These are phyloP conservation scores for Alces alces DNA, from an alignment of 2,113 vertebrate species.

Conservation along the genomic window DNA sequence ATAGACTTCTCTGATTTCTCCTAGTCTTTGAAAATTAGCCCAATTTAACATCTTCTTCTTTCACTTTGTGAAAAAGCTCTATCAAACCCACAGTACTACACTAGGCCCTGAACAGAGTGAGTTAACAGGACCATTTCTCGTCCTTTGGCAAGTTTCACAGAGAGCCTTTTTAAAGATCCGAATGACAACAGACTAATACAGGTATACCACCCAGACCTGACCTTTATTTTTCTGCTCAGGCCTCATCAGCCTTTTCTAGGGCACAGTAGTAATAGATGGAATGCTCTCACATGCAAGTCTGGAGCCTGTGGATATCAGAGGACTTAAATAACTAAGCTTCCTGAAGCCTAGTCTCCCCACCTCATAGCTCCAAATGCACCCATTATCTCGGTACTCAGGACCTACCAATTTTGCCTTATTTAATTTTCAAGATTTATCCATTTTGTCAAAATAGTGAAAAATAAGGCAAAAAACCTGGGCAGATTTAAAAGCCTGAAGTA, in stretches of 20 bases:
- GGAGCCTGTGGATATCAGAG: background rate
- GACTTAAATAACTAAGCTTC: slow-evolving; percentile 40
- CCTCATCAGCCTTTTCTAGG: background rate
- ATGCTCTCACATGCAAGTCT: background rate
- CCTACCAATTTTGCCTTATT: slow-evolving; percentile 45
- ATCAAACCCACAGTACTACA: background rate
- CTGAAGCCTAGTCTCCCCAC: background rate
- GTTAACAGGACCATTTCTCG: background rate
- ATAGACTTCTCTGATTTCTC: slow-evolving; percentile 4
- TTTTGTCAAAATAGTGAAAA: slow-evolving; percentile 28
- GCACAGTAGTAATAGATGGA: background rate
- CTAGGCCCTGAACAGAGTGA: background rate
- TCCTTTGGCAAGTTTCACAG: slow-evolving; percentile 40
- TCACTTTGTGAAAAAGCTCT: slow-evolving; percentile 21
- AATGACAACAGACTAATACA: slow-evolving; percentile 22
- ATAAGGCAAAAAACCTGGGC: background rate
- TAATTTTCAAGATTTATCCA: slow-evolving; percentile 55
- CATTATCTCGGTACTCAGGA: slow-evolving; percentile 23
- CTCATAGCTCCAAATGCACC: slow-evolving; percentile 44
- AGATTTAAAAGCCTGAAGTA: slow-evolving; percentile 38
- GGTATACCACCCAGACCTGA: background rate
- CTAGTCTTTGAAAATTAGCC: slow-evolving; percentile 11
- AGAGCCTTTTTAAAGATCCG: slow-evolving; percentile 1
- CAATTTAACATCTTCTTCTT: slow-evolving; percentile 30
- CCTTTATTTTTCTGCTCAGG: slow-evolving; percentile 42